Evolutionary conservation across 30 jellyfish, hydroid and myxozoan genomes (phyloP), one percentile per base, ranked within the genome.

Genomic region (Aurelia sp.): DNA sequence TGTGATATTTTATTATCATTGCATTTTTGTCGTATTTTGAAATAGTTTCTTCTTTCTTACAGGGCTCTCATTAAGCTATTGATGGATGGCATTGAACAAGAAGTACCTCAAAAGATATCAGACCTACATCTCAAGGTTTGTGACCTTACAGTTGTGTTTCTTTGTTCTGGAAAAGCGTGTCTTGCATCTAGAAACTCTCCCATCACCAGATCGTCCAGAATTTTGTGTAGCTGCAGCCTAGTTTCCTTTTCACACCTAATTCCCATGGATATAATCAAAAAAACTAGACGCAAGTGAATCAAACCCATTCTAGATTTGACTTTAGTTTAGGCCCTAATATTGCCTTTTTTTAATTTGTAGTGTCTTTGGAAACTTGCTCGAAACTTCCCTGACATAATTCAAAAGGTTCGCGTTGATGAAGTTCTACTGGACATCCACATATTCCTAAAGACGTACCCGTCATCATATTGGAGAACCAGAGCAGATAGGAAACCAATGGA

Each of bases 361-460:
- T 94, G 99, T 82, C 73, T 94, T 20, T 94, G 99, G 99, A 94
- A 94, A 79, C 84, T 94, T 64, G 87, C 92, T 51, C 97, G 93
- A 35, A 75, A 60, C 27, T 72, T 94, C 12, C 99, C 97, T 7
- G 97, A 90, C 50, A 73, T 75, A 41, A 85, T 93, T 12, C 86
- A 73, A 38, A 90, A 76, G 33, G 86, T 88, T 59, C 77, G 78
- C 59, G 90, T 90, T 33, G 97, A 90, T 17, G 80, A 88, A 2
- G 90, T 86, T 19, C 77, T 94, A 44, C 84, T 64, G 55, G 97
- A 90, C 74, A 66, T 88, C 13, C 96, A 94, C 70, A 74, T 66
- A 20, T 94, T 94, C 73, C 76, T 90, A 50, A 88, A 84, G 63
- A 66, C 58, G 21, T 94, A 84, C 69, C 99, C 97, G 8, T 63